Conservation (phyloP, 2,888 invertebrate species). For the Phytoseiulus persimilis region DNA sequence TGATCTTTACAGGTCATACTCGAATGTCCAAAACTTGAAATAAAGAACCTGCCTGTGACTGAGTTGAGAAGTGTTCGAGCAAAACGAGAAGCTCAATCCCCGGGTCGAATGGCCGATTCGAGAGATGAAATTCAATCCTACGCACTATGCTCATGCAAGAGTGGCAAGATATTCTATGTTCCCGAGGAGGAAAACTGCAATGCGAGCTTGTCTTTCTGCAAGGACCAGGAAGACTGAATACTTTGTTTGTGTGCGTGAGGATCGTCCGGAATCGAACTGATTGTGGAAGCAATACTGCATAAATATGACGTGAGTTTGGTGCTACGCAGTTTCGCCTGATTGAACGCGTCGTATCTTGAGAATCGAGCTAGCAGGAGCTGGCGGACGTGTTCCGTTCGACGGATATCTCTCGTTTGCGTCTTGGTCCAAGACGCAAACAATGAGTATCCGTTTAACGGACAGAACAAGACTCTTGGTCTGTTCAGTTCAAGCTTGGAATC, state of each 20-base stretch:
- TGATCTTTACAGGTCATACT: background rate
- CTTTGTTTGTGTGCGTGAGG: background rate
- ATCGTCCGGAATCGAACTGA: too few species aligned
- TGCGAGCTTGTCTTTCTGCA: background rate
- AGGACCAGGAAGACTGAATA: background rate
- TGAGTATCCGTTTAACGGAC: too few species aligned
- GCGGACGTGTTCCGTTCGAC: too few species aligned
- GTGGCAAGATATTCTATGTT: constrained; percentile 7
- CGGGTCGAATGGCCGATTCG: background rate
- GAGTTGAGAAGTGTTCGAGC: constrained; percentile 18
- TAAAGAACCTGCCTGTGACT: constrained; percentile 15
- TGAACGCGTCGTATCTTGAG: too few species aligned
- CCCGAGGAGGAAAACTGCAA: background rate
- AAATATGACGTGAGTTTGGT: too few species aligned
- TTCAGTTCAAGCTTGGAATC: too few species aligned
- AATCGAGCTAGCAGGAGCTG: too few species aligned
- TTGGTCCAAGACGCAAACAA: too few species aligned
- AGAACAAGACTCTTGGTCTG: too few species aligned
- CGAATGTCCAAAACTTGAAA: constrained; percentile 1
- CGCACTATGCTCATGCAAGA: constrained; percentile 9
- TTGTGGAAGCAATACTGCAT: too few species aligned
- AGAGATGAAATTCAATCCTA: background rate
- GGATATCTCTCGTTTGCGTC: too few species aligned
- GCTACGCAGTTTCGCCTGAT: too few species aligned
- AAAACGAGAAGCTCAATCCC: background rate